phyloP scores from a whole-genome alignment of 2,888 invertebrate species.

The Galerucella calmariensis region DNA sequence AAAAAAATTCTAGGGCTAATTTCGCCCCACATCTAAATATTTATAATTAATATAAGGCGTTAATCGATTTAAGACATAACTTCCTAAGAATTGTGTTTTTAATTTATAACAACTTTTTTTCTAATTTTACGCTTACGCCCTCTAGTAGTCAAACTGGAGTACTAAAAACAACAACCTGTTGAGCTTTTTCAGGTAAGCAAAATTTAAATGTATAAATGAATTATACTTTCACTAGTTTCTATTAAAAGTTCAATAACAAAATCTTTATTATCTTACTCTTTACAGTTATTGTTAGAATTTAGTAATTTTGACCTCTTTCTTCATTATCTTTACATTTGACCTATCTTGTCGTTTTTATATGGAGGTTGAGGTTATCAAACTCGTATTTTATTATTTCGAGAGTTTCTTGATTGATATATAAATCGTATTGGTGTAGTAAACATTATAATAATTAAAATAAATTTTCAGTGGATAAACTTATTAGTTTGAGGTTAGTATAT shows the following conservation, averaged over 20 bases:
- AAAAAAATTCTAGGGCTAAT: no score
- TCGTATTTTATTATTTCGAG: background rate
- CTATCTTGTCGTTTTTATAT: slow-evolving; percentile 8
- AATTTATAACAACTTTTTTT: no score
- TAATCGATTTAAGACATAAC: no score
- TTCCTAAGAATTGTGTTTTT: no score
- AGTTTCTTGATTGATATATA: slow-evolving; percentile 23
- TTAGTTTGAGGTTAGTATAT: slow-evolving; percentile 37
- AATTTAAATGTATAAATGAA: no score
- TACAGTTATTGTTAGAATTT: background rate
- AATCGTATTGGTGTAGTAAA: slow-evolving; percentile 7
- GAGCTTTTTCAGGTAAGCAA: no score
- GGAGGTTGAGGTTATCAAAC: slow-evolving; percentile 13
- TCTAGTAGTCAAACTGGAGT: no score
- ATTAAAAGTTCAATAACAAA: background rate
- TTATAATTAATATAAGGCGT: no score
- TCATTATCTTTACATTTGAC: slow-evolving; percentile 22
- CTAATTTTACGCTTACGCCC: no score
- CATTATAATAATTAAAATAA: slow-evolving; percentile 3
- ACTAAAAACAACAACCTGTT: no score
- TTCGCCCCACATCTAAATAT: no score
- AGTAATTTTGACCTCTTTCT: slow-evolving; percentile 28
- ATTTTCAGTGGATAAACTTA: background rate
- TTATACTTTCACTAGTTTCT: no score
- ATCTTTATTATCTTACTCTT: background rate